Evolutionary conservation across 2,888 invertebrate species (phyloP).

Genomic region (Timema cristinae): DNA sequence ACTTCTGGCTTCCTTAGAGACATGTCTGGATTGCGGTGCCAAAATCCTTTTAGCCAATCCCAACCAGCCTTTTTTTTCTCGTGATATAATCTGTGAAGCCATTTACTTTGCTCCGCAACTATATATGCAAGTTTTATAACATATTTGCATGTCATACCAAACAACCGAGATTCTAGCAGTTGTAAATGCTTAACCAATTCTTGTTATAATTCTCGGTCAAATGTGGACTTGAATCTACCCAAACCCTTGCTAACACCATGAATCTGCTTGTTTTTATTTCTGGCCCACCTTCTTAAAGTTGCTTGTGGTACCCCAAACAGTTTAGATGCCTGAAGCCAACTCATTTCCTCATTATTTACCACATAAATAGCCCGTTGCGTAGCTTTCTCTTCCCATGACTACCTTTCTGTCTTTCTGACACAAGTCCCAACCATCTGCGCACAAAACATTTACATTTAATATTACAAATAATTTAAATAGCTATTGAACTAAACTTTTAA

Average conservation of each 20-base stretch:
- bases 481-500: no score
- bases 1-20: neutral
- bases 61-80: neutral
- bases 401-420: no score
- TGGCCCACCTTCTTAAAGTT: neutral
- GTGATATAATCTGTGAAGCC: neutral
- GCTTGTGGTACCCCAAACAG: neutral
- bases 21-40: neutral
- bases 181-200: neutral
- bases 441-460: no score
- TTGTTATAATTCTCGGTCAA: neutral
- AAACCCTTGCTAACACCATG: neutral
- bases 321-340: neutral
- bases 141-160: neutral
- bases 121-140: neutral
- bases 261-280: neutral
- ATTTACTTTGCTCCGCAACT: neutral
- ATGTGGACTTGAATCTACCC: neutral
- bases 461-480: no score
- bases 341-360: neutral
- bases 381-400: no score
- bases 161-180: neutral
- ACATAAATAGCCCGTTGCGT: neutral
- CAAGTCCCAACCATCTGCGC: no score
- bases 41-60: neutral